Base-by-base conservation (phyloP, 2,888 invertebrate species). In the Drosophila nigritarsus region DNA sequence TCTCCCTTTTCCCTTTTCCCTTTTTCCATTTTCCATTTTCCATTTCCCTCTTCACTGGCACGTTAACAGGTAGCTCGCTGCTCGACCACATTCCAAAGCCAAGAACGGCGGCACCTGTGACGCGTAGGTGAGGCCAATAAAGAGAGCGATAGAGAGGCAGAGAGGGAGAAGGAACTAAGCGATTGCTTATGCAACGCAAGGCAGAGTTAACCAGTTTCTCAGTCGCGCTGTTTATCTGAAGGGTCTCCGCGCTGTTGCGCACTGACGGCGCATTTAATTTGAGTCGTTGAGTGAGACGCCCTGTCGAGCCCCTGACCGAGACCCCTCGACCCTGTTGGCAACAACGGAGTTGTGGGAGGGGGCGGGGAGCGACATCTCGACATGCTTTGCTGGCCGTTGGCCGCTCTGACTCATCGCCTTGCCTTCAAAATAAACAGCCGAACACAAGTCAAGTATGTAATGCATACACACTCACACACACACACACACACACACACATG, bases 251-350 rank as follows among this genome's bases (percentile, higher is more conserved):
- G 60, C 60, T 58, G 69, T 69, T 77, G 82, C 69, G 72, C 78
- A 70, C 56, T 68, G 74, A 62, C 67, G 60, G 62, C 34, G 68
- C 73, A 69, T 79, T 79, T 80, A 70, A 78, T 78, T 80, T 75
- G 63, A 75, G 59, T 75, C 45, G 24, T 15, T 45, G 45, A 45
- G 24, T 45, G 45, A 45, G 80, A 71, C 72, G 80, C 68, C 53
- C 42, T 34, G 81, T 36, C 74, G 68, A 74, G 78, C 78, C 82
- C 60, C 78, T 75, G 66, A 40, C 49, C 56, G 38, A 64, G 55
- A 61, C 56, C 56, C 62, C 27, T 18, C 58, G 74, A 65, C 64
- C 64, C 45, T 9, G 3, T 27, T 2, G 27, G 53, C 36, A 50
- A 27, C 51, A 48, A 18, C 45, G 45, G 8, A 4, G 8, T 24